These are phyloP conservation scores for Eubasilissa regina DNA, from an alignment of 1,140 invertebrate species.

Conservation along the genomic window DNA sequence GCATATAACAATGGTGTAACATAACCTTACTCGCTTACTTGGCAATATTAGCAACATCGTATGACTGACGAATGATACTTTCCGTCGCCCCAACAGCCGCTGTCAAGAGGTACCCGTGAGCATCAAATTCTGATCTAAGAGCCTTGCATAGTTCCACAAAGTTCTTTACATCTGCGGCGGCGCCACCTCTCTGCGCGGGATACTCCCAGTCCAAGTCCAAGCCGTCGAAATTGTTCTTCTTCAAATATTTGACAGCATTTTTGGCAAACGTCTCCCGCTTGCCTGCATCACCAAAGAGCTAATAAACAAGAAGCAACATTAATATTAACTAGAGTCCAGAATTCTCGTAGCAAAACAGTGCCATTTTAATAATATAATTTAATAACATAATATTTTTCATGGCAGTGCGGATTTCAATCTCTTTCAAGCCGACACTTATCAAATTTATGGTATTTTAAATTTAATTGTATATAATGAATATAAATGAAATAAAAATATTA, in stretches of 20 bases:
- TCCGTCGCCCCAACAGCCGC: conserved; percentile 76
- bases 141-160: conserved; percentile 73
- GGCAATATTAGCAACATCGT: conserved; percentile 72
- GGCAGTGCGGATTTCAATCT: too few species aligned
- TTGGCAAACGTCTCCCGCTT: conserved; percentile 81
- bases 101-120: conserved; percentile 71
- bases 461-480: too few species aligned
- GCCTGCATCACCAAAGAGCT: conserved; percentile 81
- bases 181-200: conserved; percentile 67
- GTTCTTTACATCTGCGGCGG: conserved; percentile 65
- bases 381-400: too few species aligned
- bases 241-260: conserved; percentile 83
- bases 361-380: too few species aligned
- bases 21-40: too few species aligned
- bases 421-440: too few species aligned
- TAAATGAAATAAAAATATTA: too few species aligned
- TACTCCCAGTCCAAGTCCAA: conserved; percentile 94
- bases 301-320: neutral
- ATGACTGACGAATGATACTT: conserved; percentile 72
- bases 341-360: too few species aligned
- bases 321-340: too few species aligned
- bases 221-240: conserved; percentile 88
- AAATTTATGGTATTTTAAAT: too few species aligned
- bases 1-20: too few species aligned
- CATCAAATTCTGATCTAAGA: conserved; percentile 73